phyloP scores from a whole-genome alignment of 2,888 invertebrate genomes.

The Leptinotarsa peninsularis region DNA sequence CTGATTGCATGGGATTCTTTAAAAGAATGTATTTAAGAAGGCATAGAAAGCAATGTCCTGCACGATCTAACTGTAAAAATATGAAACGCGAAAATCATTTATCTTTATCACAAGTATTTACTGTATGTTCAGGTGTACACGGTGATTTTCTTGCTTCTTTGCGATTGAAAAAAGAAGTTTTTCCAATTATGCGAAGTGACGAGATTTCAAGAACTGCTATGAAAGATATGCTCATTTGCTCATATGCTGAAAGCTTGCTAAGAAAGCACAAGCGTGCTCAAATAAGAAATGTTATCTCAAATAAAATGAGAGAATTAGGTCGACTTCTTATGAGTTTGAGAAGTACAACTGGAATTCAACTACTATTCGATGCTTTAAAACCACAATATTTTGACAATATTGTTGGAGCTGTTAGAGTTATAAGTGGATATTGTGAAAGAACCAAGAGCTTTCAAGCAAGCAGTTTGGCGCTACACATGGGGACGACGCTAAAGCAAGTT shows the following conservation, averaged over 20 bases:
- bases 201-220: too few relatives aligned
- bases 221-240: constrained; percentile 35
- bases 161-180: too few relatives aligned
- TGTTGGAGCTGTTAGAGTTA: constrained; percentile 43
- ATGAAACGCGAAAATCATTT: constrained; percentile 3
- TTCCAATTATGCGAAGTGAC: too few relatives aligned
- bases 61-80: constrained; percentile 1
- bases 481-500: constrained; percentile 35
- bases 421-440: constrained; percentile 35
- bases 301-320: constrained; percentile 12
- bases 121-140: constrained; percentile 7
- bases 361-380: constrained; percentile 32
- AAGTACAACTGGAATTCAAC: not conserved
- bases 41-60: constrained; percentile 22
- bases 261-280: constrained; percentile 28
- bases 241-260: constrained; percentile 28
- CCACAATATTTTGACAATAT: constrained; percentile 44
- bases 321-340: not conserved
- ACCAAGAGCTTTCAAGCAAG: constrained; percentile 31
- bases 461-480: constrained; percentile 42
- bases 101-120: not conserved
- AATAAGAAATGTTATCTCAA: constrained; percentile 6
- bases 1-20: constrained; percentile 12
- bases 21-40: not conserved
- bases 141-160: too few relatives aligned